phyloP scores from a whole-genome alignment of 2,888 invertebrate genomes.

The Endotricha flammealis region DNA sequence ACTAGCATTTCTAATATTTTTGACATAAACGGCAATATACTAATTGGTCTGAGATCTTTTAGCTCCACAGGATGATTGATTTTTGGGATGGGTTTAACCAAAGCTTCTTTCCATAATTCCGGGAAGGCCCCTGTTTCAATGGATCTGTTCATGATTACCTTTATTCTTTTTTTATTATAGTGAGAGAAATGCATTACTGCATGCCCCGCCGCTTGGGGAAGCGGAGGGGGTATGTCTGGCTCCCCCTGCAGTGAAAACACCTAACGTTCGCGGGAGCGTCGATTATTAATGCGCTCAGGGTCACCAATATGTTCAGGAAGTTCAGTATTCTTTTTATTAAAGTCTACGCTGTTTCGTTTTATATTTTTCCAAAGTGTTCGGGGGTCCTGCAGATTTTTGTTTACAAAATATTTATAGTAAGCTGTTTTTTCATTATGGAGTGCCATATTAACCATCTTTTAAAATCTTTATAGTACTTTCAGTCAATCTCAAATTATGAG shows the following conservation, averaged over 20 bases:
- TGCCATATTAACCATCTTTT: conserved; percentile 3
- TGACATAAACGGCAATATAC: too few species aligned
- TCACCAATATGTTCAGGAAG: background rate
- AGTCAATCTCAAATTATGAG: background rate
- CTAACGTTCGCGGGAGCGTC: too few species aligned
- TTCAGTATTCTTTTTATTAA: background rate
- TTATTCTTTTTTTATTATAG: too few species aligned
- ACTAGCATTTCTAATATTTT: background rate
- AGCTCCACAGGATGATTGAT: too few species aligned
- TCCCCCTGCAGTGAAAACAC: too few species aligned
- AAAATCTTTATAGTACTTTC: conserved; percentile 1
- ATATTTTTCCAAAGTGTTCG: conserved; percentile 4
- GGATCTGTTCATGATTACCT: too few species aligned
- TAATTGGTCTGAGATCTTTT: too few species aligned
- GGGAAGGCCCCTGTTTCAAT: background rate
- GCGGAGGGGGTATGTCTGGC: too few species aligned
- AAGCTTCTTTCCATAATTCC: background rate
- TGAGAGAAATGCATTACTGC: too few species aligned
- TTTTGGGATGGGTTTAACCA: background rate
- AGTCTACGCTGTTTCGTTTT: conserved; percentile 1
- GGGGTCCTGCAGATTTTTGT: background rate
- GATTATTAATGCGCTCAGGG: conserved; percentile 2
- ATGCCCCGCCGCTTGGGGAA: too few species aligned
- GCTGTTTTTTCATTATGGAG: background rate
- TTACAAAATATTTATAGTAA: background rate